phyloP scores from a whole-genome alignment of 2,797 vertebrate species.

The Clamator glandarius region DNA sequence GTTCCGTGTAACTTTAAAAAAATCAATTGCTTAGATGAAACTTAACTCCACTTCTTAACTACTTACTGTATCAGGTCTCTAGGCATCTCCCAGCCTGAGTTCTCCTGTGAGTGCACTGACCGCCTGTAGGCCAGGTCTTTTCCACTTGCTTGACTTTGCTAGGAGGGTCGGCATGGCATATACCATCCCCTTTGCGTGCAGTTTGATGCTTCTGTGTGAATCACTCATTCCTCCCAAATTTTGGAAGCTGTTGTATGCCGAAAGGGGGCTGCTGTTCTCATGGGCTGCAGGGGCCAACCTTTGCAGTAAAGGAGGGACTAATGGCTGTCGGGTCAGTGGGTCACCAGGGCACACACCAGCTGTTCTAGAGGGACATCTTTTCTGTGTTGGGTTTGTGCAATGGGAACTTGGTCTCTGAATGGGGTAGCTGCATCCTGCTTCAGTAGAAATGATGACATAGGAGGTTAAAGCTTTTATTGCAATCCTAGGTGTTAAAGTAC shows the following conservation, averaged over 20 bases:
- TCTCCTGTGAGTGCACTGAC: neutral
- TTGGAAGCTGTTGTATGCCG: neutral
- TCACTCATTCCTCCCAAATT: neutral
- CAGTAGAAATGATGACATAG: neutral
- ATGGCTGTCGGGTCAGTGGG: neutral
- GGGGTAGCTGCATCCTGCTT: neutral
- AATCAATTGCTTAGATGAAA: no score
- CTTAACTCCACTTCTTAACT: no score
- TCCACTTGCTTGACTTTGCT: neutral
- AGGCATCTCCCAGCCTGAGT: neutral
- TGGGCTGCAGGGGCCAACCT: neutral
- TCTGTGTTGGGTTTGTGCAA: neutral
- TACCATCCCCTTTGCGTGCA: no score
- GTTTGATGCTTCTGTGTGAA: accelerated
- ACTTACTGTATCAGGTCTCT: no score
- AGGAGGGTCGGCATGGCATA: neutral
- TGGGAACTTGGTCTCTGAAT: neutral
- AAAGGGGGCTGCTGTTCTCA: neutral
- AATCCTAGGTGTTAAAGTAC: slow-evolving; percentile 73
- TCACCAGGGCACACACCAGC: neutral
- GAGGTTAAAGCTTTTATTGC: slow-evolving; percentile 19
- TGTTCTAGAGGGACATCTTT: neutral
- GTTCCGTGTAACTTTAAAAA: no score
- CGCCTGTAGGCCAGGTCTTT: neutral
- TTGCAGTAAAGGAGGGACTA: neutral